Evolutionary conservation across 2,888 invertebrate species (phyloP).

Genomic region (Lycophotia porphyrea): DNA sequence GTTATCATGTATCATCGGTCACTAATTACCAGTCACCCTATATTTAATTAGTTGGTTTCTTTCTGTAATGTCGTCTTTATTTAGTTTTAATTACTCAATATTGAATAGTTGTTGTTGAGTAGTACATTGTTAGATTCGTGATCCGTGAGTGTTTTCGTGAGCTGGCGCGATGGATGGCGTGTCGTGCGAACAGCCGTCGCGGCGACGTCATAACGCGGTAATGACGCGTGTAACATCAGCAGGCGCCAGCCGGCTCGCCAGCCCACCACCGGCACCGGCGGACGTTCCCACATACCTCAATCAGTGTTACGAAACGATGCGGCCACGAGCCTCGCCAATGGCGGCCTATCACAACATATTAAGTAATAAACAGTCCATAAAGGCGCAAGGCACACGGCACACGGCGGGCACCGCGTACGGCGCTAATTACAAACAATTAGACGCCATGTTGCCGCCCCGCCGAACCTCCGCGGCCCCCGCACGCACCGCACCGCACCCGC

Average conservation of each 20-base stretch:
- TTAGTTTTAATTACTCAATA: neutral
- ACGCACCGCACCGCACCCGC: constrained; percentile 65
- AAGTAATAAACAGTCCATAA: constrained; percentile 88
- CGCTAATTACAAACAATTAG: constrained; percentile 88
- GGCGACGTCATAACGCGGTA: constrained; percentile 57
- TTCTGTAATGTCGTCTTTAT: no score
- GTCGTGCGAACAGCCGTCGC: constrained; percentile 42
- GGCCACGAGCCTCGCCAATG: constrained; percentile 63
- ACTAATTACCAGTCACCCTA: no score
- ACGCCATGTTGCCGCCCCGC: constrained; percentile 79
- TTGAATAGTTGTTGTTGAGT: neutral
- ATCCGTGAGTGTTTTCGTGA: constrained; percentile 18
- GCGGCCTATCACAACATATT: constrained; percentile 82
- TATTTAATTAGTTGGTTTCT: no score
- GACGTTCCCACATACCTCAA: constrained; percentile 72
- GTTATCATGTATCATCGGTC: no score
- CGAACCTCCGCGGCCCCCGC: constrained; percentile 62
- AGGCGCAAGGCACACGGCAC: constrained; percentile 71
- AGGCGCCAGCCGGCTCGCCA: constrained; percentile 60
- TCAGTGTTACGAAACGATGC: constrained; percentile 71
- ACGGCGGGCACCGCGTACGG: constrained; percentile 67
- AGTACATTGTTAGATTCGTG: neutral
- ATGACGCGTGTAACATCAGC: constrained; percentile 60
- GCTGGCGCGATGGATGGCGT: constrained; percentile 32
- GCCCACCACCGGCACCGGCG: constrained; percentile 43